A percentile compares a stretch with the other conserved stretches of the same genome.
Conservation (phyloP, 2,113 vertebrate species). For the Halcyon malimbica region DNA sequence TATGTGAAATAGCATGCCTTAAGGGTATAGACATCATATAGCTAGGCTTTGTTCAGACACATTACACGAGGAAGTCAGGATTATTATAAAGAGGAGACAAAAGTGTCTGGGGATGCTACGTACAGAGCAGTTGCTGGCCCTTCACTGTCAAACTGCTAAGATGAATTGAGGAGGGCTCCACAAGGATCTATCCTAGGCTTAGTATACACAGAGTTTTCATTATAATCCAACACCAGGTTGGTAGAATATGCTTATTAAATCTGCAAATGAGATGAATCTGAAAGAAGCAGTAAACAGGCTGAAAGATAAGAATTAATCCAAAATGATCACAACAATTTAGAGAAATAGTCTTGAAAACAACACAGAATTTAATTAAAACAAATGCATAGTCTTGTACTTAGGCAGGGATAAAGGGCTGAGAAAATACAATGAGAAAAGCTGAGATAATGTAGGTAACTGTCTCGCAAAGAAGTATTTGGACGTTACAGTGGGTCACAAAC, state of each 20-base stretch:
- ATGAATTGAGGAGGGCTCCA: background rate
- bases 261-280: background rate
- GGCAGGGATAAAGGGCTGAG: background rate
- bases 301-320: constrained; percentile 41
- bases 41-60: constrained; percentile 4
- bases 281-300: background rate
- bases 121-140: background rate
- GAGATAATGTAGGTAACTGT: background rate
- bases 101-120: background rate
- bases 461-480: background rate
- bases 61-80: background rate
- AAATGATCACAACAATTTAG: constrained; percentile 12
- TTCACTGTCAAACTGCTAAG: background rate
- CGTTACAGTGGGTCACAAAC: background rate
- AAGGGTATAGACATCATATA: background rate
- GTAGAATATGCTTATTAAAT: constrained; percentile 26
- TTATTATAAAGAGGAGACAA: background rate
- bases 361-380: background rate
- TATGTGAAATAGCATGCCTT: background rate
- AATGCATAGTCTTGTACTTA: background rate
- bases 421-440: background rate
- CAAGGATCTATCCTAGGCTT: background rate
- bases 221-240: background rate
- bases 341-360: background rate
- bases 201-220: background rate